These are phyloP conservation scores for Sinocyclocheilus maitianheensis DNA, from an alignment of 2,113 vertebrate species.

Conservation along the genomic window DNA sequence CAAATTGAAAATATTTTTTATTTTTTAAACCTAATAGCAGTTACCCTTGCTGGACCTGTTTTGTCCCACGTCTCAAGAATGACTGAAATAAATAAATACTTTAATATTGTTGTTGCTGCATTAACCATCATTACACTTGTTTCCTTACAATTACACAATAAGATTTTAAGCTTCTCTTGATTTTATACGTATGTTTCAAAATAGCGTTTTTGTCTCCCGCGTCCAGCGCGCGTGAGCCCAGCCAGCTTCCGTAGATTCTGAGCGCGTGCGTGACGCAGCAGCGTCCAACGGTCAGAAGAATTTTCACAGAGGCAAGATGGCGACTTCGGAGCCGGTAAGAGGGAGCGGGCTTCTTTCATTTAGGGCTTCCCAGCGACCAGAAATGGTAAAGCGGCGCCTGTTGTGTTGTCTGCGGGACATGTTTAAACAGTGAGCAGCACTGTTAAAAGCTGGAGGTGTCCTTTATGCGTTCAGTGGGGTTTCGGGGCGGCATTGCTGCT, in stretches of 20 bases:
- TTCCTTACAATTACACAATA: not conserved
- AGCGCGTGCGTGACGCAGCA: conserved; percentile 71
- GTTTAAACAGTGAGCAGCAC: not conserved
- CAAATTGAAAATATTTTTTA: no score
- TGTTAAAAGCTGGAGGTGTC: not conserved
- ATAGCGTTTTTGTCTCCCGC: not conserved
- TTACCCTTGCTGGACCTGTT: no score
- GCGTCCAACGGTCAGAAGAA: conserved; percentile 68
- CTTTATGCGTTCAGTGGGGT: not conserved
- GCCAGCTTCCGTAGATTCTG: conserved; percentile 69
- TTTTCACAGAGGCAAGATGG: conserved; percentile 80
- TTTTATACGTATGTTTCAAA: not conserved
- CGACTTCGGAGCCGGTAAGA: conserved; percentile 85
- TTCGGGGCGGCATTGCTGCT: conserved; percentile 1
- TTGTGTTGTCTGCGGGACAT: not conserved
- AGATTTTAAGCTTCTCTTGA: no score
- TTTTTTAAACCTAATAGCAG: no score
- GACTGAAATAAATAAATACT: no score
- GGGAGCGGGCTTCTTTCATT: conserved; percentile 45
- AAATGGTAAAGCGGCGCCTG: not conserved
- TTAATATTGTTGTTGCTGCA: no score
- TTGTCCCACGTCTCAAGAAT: no score
- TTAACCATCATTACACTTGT: not conserved
- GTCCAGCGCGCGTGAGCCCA: conserved; percentile 10
- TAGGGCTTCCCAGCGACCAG: not conserved